phyloP scores from a whole-genome alignment of 2,888 invertebrate species.

The Coelopa pilipes region DNA sequence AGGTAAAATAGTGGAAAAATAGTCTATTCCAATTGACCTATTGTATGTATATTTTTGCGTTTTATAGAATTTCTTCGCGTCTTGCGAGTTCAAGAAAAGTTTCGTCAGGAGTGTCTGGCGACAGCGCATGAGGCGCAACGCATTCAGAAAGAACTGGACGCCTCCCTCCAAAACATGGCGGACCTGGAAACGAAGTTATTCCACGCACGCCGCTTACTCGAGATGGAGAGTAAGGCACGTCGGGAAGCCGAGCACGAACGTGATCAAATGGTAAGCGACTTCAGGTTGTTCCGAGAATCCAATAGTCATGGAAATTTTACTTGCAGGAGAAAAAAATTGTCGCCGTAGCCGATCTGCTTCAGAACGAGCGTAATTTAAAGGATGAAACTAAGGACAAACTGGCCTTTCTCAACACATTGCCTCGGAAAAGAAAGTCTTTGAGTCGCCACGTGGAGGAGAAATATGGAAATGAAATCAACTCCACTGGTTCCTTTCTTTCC shows the following conservation, averaged over 20 bases:
- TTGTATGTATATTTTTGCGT: neutral
- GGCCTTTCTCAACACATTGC: constrained; percentile 77
- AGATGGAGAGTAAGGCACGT: constrained; percentile 80
- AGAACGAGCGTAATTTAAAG: constrained; percentile 78
- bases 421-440: constrained; percentile 69
- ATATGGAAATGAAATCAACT: constrained; percentile 75
- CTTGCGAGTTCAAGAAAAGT: constrained; percentile 77
- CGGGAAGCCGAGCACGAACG: constrained; percentile 78
- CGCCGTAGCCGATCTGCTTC: constrained; percentile 78
- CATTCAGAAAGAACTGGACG: constrained; percentile 77
- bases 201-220: constrained; percentile 82
- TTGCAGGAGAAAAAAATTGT: constrained; percentile 78
- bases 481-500: constrained; percentile 74
- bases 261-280: constrained; percentile 73
- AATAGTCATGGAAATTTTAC: neutral
- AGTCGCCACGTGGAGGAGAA: constrained; percentile 66
- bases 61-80: constrained; percentile 79
- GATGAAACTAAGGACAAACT: constrained; percentile 85
- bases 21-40: too few species aligned
- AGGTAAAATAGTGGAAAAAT: too few species aligned
- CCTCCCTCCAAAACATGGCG: constrained; percentile 76
- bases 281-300: too few species aligned
- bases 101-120: constrained; percentile 75
- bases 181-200: constrained; percentile 84
- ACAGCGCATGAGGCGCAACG: constrained; percentile 79